A percentile compares a stretch with the other conserved stretches of the same genome.
Evolutionary conservation across 2,888 invertebrate genomes (phyloP).

Genomic region (Melipona bicolor): DNA sequence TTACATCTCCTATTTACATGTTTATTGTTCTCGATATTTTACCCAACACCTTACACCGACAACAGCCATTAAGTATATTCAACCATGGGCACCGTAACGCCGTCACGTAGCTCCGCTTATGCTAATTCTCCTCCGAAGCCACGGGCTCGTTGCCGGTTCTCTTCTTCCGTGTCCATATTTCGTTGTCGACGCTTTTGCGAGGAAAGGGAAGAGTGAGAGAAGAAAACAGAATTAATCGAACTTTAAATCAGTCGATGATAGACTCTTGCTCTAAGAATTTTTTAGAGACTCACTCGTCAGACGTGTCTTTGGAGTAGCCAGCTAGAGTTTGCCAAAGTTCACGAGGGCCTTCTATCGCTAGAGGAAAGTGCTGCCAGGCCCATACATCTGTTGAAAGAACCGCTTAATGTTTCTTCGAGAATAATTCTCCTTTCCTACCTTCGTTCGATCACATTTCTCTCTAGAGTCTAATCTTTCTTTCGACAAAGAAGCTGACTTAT

Average conservation of each 20-base stretch:
- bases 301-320: conserved; percentile 74
- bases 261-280: not conserved
- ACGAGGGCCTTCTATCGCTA: conserved; percentile 79
- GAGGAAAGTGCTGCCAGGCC: conserved; percentile 78
- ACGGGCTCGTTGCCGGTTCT: conserved; percentile 61
- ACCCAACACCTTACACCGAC: conserved; percentile 68
- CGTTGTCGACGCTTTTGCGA: conserved; percentile 69
- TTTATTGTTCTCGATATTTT: conserved; percentile 63
- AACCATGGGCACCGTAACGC: conserved; percentile 7
- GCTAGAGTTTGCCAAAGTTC: conserved; percentile 80
- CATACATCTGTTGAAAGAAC: conserved; percentile 58
- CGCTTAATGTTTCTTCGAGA: too few relatives aligned
- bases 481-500: not conserved
- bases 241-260: not conserved
- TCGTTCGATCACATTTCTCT: not conserved
- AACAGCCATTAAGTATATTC: conserved; percentile 35
- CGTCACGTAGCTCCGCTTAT: not conserved
- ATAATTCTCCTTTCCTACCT: not conserved
- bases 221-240: not conserved
- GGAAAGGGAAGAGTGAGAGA: not conserved
- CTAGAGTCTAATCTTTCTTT: not conserved
- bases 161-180: conserved; percentile 77
- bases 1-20: conserved; percentile 48
- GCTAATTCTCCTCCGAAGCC: conserved; percentile 43
- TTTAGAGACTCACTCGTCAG: conserved; percentile 72